Percentiles rank a stretch among this genome's conserved stretches.
Evolutionary conservation across 2,888 invertebrate genomes (phyloP).

Genomic region (Eueremaeus valkanovi): DNA sequence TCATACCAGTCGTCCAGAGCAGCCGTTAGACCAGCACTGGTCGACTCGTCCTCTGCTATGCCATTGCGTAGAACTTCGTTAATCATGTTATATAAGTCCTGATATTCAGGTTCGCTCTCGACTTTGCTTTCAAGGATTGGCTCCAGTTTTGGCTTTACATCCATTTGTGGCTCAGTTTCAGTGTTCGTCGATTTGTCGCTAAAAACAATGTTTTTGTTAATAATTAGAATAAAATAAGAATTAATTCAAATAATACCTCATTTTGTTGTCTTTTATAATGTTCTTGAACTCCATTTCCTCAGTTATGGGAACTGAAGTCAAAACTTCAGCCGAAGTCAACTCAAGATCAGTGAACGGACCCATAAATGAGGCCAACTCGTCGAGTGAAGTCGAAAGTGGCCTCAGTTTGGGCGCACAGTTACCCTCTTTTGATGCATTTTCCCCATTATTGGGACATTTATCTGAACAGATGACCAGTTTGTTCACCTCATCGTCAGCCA

Average conservation of each 20-base stretch:
- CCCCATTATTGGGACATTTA: slow-evolving; percentile 33
- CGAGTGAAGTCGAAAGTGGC: slow-evolving; percentile 32
- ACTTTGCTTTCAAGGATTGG: background rate
- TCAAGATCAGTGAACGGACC: slow-evolving; percentile 31
- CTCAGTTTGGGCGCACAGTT: background rate
- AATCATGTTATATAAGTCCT: slow-evolving; percentile 11
- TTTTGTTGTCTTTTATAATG: background rate
- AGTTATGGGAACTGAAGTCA: background rate
- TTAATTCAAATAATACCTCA: background rate
- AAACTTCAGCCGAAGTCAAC: background rate
- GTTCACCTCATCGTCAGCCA: background rate
- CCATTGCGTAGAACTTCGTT: slow-evolving; percentile 25
- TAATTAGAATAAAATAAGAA: background rate
- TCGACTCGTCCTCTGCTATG: background rate
- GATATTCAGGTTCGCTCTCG: slow-evolving; percentile 23
- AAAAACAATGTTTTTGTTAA: background rate
- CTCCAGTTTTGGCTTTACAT: background rate
- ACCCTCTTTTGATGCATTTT: background rate
- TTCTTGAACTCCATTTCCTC: background rate
- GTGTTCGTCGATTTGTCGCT: slow-evolving; percentile 39
- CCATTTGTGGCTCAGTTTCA: background rate
- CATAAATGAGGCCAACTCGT: slow-evolving; percentile 34
- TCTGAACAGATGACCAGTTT: slow-evolving; percentile 30
- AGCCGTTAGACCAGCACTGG: background rate
- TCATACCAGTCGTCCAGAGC: slow-evolving; percentile 15